Conservation (phyloP, 2,113 vertebrate species). For the Mionectes macconnelli region DNA sequence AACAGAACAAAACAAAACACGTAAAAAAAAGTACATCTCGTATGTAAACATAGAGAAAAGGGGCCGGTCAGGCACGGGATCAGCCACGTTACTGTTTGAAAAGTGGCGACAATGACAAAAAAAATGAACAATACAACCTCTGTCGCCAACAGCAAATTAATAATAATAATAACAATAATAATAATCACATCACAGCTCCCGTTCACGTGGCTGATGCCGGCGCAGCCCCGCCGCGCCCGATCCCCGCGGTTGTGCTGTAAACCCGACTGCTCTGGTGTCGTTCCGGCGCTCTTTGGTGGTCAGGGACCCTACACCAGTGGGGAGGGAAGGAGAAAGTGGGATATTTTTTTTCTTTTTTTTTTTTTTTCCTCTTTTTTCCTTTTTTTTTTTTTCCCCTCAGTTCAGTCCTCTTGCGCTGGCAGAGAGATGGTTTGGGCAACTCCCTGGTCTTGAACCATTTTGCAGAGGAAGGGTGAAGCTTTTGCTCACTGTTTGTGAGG, state of each 20-base stretch:
- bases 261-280: background rate
- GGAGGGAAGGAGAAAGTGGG: background rate
- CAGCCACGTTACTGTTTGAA: slow-evolving; percentile 35
- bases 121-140: slow-evolving; percentile 24
- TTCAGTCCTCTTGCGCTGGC: background rate
- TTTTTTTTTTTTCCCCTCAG: background rate
- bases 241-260: background rate
- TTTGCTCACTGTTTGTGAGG: background rate
- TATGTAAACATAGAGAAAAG: slow-evolving; percentile 52
- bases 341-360: too few relatives aligned
- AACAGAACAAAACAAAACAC: background rate
- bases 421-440: background rate
- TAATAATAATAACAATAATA: background rate
- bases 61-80: background rate
- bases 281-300: background rate
- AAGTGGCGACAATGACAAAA: background rate
- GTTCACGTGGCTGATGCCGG: slow-evolving; percentile 12
- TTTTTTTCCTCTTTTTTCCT: fast-evolving
- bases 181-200: slow-evolving; percentile 24
- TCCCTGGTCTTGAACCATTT: background rate
- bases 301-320: background rate
- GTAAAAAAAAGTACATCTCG: background rate
- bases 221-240: background rate
- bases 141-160: background rate
- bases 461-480: slow-evolving; percentile 3